These are phyloP conservation scores for Anseranas semipalmata DNA, from an alignment of 2,113 vertebrate genomes.

Conservation along the genomic window DNA sequence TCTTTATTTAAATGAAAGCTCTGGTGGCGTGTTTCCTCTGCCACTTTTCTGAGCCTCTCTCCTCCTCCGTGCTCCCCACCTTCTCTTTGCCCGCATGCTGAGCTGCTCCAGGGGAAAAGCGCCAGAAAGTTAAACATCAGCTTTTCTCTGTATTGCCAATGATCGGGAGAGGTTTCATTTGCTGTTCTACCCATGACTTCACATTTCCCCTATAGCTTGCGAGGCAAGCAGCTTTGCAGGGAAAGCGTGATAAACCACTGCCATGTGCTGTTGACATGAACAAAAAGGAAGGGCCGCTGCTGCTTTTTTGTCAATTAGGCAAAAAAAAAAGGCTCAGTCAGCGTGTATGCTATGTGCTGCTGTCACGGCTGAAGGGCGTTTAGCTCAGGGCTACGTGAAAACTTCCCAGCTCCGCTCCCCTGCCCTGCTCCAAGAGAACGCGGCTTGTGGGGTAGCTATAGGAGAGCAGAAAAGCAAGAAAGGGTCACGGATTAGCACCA, in stretches of 20 bases:
- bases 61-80: background rate
- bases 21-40: background rate
- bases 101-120: background rate
- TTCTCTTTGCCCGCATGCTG: background rate
- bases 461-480: background rate
- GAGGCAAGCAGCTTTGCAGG: background rate
- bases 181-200: background rate
- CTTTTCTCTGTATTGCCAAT: background rate
- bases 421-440: background rate
- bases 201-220: background rate
- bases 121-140: background rate
- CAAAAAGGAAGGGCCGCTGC: background rate
- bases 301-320: background rate
- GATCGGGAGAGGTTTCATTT: background rate
- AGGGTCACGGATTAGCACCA: background rate
- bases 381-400: background rate
- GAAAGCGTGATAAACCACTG: background rate
- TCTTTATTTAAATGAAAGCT: slow-evolving; percentile 73
- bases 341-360: background rate
- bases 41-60: background rate
- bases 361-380: background rate
- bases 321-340: background rate
- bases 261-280: background rate
- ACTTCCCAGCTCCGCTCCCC: background rate
- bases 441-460: background rate